A percentile compares a stretch with the other conserved stretches of the same genome.
Evolutionary conservation across 2,888 invertebrate species (phyloP).

Genomic region (Metopia argyrocephala): DNA sequence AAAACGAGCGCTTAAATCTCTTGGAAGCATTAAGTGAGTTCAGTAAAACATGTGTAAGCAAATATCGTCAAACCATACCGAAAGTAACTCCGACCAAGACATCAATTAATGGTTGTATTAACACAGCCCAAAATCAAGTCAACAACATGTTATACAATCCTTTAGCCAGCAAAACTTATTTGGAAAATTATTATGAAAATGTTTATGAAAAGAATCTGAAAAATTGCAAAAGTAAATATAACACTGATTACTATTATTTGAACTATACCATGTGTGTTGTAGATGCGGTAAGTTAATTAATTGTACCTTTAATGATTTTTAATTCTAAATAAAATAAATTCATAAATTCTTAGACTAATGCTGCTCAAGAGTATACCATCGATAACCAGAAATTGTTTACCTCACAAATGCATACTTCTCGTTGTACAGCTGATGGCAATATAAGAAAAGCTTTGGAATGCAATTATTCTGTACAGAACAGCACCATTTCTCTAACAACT

Average conservation of each 20-base stretch:
- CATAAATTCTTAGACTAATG: background rate
- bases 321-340: background rate
- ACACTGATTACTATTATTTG: background rate
- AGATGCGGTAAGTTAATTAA: constrained; percentile 63
- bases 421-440: constrained; percentile 13
- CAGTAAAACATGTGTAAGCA: constrained; percentile 58
- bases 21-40: constrained; percentile 50
- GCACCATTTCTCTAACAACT: constrained; percentile 7
- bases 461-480: background rate
- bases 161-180: constrained; percentile 7
- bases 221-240: constrained; percentile 38
- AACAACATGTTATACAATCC: background rate
- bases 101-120: constrained; percentile 40
- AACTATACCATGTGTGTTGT: constrained; percentile 62
- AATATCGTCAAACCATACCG: constrained; percentile 52
- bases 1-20: constrained; percentile 48
- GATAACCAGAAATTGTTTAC: constrained; percentile 16
- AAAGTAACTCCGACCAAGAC: constrained; percentile 22
- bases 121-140: constrained; percentile 26
- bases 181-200: constrained; percentile 56
- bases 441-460: constrained; percentile 43
- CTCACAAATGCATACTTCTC: constrained; percentile 8
- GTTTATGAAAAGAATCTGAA: constrained; percentile 33
- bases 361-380: background rate
- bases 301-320: too few relatives aligned